phyloP scores from a whole-genome alignment of 2,113 vertebrate species.

The Hippocampus guttulatus region DNA sequence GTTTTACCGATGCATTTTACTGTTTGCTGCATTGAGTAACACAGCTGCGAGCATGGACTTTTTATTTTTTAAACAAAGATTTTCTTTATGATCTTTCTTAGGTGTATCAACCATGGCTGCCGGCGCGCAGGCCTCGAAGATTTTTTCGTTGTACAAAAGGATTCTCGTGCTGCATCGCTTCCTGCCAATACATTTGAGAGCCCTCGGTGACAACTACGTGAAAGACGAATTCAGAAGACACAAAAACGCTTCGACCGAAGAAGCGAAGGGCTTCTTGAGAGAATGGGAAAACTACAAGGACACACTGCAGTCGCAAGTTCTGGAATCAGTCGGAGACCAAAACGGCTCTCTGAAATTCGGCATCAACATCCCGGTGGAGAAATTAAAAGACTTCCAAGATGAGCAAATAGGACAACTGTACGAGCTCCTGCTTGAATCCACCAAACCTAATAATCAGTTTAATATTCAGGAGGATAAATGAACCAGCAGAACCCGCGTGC shows the following conservation, averaged over 20 bases:
- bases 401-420: constrained; percentile 15
- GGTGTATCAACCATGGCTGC: not conserved
- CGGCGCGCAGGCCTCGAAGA: constrained; percentile 58
- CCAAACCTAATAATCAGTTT: constrained; percentile 10
- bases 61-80: too few species aligned
- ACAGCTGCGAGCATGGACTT: not conserved
- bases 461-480: constrained; percentile 5
- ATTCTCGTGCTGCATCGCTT: constrained; percentile 80
- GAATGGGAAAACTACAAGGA: constrained; percentile 60
- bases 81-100: not conserved
- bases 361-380: not conserved
- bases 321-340: not conserved
- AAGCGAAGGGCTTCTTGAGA: constrained; percentile 77
- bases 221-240: constrained; percentile 87
- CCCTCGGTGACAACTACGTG: constrained; percentile 86
- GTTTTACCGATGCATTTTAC: not conserved
- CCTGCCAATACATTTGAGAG: constrained; percentile 78
- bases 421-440: constrained; percentile 14
- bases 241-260: constrained; percentile 60
- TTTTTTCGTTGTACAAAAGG: constrained; percentile 76
- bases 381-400: constrained; percentile 8
- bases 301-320: constrained; percentile 8
- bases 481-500: not conserved
- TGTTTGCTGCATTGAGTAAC: not conserved
- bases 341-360: not conserved